Evolutionary conservation across 2,888 invertebrate species (phyloP), one percentile per base, ranked within the genome.

Genomic region (Leptinotarsa tumamoca): DNA sequence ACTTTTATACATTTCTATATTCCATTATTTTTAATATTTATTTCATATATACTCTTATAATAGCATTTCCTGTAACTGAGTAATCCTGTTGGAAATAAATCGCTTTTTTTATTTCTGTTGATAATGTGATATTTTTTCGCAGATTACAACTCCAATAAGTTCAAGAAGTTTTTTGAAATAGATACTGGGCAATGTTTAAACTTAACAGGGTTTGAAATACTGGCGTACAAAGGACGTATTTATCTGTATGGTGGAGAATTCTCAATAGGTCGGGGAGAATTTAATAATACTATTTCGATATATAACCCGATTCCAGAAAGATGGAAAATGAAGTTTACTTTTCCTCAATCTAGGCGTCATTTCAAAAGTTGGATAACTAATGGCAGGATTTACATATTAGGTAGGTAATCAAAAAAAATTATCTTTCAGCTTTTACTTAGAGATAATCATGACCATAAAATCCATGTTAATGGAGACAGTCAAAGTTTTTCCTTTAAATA

Each of bases 191-290:
- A 85, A 73, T 79, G 78, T 17, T 49, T 68, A 3, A 73, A 80
- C 33, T 79, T 87, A 23, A 81, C 80, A 51, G 87, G 87, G 17
- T 86, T 80, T 75, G 81, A 83, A 70, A 61, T 88, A 7, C 52
- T 85, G 7, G 84, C 85, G 3, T 86, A 88, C 79, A 87, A 87
- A 79, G 84, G 86, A 74, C 84, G 83, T 71, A 80, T 88, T 71
- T 85, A 86, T 75, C 76, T 88, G 51, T 86, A 85, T 77, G 89
- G 88, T 17, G 88, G 88, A 14, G 87, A 88, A 81, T 84, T 80
- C 78, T 67, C 78, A 14, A 79, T 87, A 27, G 88, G 88, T 13
- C 82, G 78, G 72, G 87, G 87, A 1, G 76, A 84, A 68, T 89
- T 88, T 88, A 88, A 88, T 79, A 75, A 71, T 10, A 85, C 85